These are phyloP conservation scores for Bucco capensis DNA, from an alignment of 2,113 vertebrate species.

Conservation along the genomic window DNA sequence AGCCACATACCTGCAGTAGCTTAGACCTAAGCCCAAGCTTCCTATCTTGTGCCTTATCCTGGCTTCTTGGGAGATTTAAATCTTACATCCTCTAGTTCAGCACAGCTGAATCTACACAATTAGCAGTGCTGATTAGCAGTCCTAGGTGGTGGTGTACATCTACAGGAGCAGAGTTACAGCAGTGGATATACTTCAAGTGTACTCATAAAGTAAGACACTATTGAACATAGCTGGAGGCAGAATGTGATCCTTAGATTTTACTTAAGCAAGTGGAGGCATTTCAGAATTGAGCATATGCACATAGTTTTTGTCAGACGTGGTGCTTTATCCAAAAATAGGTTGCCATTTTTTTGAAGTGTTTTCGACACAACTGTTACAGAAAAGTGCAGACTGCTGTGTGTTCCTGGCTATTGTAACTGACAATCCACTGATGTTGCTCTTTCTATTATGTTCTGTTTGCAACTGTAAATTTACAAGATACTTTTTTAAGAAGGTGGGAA, in stretches of 20 bases:
- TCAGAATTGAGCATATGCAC: not conserved
- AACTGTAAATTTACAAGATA: not conserved
- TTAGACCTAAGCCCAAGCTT: not conserved
- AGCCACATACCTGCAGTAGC: not conserved
- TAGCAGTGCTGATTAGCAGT: not conserved
- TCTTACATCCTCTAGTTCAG: not conserved
- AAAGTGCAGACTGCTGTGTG: conserved; percentile 10
- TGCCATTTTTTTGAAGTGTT: conserved; percentile 6
- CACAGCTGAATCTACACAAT: not conserved
- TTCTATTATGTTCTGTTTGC: conserved; percentile 17
- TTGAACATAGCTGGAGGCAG: not conserved
- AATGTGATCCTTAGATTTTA: not conserved
- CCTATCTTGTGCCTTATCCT: conserved; percentile 12
- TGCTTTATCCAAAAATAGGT: conserved; percentile 36
- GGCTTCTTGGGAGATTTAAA: conserved; percentile 7
- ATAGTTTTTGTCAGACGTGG: not conserved
- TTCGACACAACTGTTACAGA: not conserved
- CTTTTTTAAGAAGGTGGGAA: not conserved
- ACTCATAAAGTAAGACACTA: not conserved
- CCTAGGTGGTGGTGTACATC: not conserved
- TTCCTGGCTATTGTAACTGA: conserved; percentile 40
- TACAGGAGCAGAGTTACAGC: not conserved
- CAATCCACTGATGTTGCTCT: conserved; percentile 40
- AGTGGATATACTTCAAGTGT: not conserved
- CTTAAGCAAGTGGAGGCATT: not conserved